Percentiles rank a stretch among this genome's conserved stretches.
phyloP scores from a whole-genome alignment of 2,797 vertebrate genomes.

The Okamejei kenojei region DNA sequence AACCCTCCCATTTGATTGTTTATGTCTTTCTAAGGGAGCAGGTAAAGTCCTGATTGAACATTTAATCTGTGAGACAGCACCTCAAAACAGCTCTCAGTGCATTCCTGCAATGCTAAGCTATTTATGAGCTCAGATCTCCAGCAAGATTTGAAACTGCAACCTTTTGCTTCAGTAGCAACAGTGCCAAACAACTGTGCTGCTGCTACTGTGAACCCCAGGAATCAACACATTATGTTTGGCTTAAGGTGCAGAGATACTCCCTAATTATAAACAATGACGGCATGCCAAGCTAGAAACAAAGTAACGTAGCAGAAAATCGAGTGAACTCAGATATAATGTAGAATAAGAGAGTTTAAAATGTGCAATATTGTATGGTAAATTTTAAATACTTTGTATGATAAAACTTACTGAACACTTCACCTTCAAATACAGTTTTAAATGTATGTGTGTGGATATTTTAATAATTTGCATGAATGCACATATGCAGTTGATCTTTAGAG shows the following conservation, averaged over 20 bases:
- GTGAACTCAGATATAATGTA: neutral
- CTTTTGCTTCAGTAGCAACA: no score
- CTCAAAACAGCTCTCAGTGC: no score
- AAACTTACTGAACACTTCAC: neutral
- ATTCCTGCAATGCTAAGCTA: no score
- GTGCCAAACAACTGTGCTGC: no score
- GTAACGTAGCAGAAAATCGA: neutral
- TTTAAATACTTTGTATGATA: no score
- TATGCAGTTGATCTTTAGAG: no score
- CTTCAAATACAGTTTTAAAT: neutral
- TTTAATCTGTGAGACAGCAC: no score
- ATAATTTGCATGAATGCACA: neutral
- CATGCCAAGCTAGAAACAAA: neutral
- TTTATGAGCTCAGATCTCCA: no score
- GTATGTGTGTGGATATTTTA: neutral
- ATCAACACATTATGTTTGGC: neutral
- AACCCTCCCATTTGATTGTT: no score
- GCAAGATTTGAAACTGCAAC: no score
- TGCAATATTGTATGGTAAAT: neutral
- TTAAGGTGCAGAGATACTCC: neutral
- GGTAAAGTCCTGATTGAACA: no score
- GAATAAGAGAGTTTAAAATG: neutral
- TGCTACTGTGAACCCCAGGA: neutral
- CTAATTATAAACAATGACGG: neutral
- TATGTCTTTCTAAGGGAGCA: no score